These are phyloP conservation scores for Danio jaintianensis DNA, from an alignment of 2,797 vertebrate genomes.

Conservation along the genomic window DNA sequence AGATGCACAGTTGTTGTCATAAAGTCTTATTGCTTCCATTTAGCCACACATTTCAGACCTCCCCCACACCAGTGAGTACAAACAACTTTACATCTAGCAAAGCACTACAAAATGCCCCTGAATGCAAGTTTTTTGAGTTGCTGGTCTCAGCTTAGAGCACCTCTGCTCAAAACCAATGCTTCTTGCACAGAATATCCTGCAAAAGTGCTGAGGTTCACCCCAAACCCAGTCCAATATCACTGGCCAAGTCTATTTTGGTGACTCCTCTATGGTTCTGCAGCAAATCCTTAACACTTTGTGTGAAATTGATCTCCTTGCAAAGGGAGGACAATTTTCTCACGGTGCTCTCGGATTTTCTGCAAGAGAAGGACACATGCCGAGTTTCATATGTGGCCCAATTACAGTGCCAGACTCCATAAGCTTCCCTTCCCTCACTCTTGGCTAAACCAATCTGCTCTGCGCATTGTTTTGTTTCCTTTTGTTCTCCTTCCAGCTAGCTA, in stretches of 20 bases:
- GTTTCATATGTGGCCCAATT: conserved; percentile 50
- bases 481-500: conserved; percentile 71
- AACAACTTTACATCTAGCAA: conserved; percentile 65
- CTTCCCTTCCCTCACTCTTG: conserved; percentile 72
- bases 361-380: conserved; percentile 72
- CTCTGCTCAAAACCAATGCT: conserved; percentile 51
- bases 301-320: conserved; percentile 80
- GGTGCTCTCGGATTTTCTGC: conserved; percentile 71
- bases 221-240: conserved; percentile 77
- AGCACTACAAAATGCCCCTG: conserved; percentile 71
- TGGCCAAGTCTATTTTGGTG: conserved; percentile 76
- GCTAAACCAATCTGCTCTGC: conserved; percentile 74
- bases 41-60: neutral
- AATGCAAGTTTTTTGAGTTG: conserved; percentile 61
- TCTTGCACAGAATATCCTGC: conserved; percentile 65
- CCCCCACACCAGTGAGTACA: conserved; percentile 37
- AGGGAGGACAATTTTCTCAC: conserved; percentile 77
- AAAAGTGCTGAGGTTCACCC: conserved; percentile 65
- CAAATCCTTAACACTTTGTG: conserved; percentile 75
- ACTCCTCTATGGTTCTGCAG: conserved; percentile 72
- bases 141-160: conserved; percentile 69
- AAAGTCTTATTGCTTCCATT: conserved; percentile 8
- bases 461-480: conserved; percentile 77
- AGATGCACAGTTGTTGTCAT: neutral
- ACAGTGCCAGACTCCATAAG: conserved; percentile 64